These are phyloP conservation scores for Chrysemys picta DNA, from an alignment of 2,113 vertebrate species.

Conservation along the genomic window DNA sequence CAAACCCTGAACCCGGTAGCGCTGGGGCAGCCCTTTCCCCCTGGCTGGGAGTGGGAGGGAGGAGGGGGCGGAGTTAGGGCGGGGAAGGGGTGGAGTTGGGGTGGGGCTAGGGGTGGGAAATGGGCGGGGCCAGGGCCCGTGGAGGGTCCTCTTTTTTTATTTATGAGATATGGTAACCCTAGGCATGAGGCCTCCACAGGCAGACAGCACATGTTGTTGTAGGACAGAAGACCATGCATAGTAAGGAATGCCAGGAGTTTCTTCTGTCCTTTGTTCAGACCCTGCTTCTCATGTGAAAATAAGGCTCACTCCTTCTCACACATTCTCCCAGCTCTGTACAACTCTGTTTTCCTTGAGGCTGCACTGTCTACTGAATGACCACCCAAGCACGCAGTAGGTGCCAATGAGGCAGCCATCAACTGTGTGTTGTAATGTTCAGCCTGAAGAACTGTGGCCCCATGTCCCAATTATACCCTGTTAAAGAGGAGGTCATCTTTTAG, in stretches of 20 bases:
- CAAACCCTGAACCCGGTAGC: too few relatives aligned
- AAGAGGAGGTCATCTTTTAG: too few relatives aligned
- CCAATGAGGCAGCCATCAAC: background rate
- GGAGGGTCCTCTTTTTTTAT: too few relatives aligned
- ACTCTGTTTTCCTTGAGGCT: background rate
- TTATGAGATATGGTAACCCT: too few relatives aligned
- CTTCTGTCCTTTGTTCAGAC: background rate
- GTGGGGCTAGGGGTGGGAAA: too few relatives aligned
- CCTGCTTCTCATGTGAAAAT: background rate
- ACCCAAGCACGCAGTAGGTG: background rate
- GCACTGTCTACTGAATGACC: background rate
- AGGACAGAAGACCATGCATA: background rate
- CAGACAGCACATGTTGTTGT: background rate
- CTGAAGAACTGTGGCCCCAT: too few relatives aligned
- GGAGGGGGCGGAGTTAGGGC: too few relatives aligned
- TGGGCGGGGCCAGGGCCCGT: too few relatives aligned
- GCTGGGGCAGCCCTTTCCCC: too few relatives aligned
- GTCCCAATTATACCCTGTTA: too few relatives aligned
- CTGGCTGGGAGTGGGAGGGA: too few relatives aligned
- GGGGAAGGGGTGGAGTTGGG: too few relatives aligned
- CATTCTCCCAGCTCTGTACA: background rate
- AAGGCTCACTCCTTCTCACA: background rate
- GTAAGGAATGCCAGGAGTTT: background rate
- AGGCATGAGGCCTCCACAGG: background rate
- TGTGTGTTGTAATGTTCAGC: background rate